Evolutionary conservation across 2,113 vertebrate genomes (phyloP).

Genomic region (Nannobrachium achirus): DNA sequence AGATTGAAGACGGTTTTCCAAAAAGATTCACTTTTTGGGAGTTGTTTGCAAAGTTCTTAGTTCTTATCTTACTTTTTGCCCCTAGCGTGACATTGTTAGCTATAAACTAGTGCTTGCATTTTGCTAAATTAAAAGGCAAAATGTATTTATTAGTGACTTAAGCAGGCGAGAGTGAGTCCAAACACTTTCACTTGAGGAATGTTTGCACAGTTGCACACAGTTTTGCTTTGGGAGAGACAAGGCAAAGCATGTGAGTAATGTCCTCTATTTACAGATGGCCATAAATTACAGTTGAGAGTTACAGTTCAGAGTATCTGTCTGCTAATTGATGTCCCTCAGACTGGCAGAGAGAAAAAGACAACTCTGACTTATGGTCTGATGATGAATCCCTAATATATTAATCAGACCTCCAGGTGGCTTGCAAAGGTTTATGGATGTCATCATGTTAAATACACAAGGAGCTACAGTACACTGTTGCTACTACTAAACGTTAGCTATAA

Average conservation of each 20-base stretch:
- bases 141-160: constrained; percentile 7
- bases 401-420: background rate
- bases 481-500: no score
- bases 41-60: no score
- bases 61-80: background rate
- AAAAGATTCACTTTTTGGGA: background rate
- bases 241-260: constrained; percentile 49
- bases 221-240: constrained; percentile 26
- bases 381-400: constrained; percentile 26
- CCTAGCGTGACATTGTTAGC: background rate
- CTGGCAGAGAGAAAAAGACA: background rate
- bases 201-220: constrained; percentile 17
- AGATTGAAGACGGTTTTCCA: background rate
- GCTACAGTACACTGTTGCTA: no score
- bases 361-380: background rate
- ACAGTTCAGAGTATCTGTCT: constrained; percentile 27
- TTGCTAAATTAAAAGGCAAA: constrained; percentile 7
- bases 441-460: no score
- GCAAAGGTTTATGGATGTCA: no score
- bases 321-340: constrained; percentile 36
- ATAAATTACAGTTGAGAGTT: constrained; percentile 40
- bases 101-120: background rate
- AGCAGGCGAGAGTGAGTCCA: constrained; percentile 36
- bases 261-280: constrained; percentile 67
- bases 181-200: constrained; percentile 54